Evolutionary conservation across 2,888 invertebrate genomes (phyloP), one percentile per base, ranked within the genome.

Genomic region (Lycophotia porphyrea): DNA sequence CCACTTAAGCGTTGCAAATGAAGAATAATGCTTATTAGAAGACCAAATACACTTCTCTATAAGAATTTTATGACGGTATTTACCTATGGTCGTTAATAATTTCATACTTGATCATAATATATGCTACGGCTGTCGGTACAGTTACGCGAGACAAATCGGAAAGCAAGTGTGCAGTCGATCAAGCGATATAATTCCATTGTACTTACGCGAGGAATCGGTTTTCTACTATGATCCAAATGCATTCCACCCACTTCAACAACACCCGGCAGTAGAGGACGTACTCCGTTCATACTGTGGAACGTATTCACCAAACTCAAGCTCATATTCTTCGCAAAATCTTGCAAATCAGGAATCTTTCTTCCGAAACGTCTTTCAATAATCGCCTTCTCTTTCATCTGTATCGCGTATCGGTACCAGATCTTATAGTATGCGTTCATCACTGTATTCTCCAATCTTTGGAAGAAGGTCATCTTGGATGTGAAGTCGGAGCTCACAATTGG

Each of bases 241-340:
- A 97, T 95, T 1, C 97, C 97, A 15, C 97, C 97, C 21, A 97
- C 96, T 93, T 97, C 98, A 18, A 98, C 93, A 0, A 97, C 91
- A 34, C 97, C 97, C 0, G 97, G 97, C 0, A 97, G 88, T 5
- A 94, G 87, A 0, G 98, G 97, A 34, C 96, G 95, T 2, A 97
- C 95, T 1, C 97, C 97, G 75, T 97, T 96, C 60, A 97, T 87
- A 1, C 97, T 96, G 80, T 97, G 97, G 88, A 97, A 97, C 11
- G 97, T 97, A 87, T 98, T 98, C 9, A 97, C 93, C 55, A 98
- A 88, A 80, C 97, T 88, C 69, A 97, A 88, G 0, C 97, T 96
- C 0, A 96, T 93, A 71, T 97, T 97, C 64, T 92, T 95, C 1
- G 94, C 96, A 52, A 97, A 92, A 0, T 97, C 96, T 9, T 91